phyloP scores from a whole-genome alignment of 2,888 invertebrate species.

The Choreutis nemorana region DNA sequence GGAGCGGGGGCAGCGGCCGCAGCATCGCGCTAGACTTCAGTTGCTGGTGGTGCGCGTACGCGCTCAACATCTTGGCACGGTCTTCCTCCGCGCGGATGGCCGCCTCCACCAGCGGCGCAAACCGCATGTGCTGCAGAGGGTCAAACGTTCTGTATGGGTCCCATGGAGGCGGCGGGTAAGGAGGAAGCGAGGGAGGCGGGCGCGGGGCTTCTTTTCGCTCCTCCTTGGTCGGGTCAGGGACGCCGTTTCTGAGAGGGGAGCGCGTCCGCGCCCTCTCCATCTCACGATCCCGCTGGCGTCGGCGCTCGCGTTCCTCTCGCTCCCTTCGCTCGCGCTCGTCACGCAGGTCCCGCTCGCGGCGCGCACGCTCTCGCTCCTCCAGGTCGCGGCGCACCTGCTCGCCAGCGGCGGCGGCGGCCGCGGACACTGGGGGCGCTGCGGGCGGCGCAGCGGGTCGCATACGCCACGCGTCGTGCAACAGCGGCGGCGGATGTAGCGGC shows the following conservation, averaged over 20 bases:
- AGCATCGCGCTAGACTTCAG: constrained; percentile 53
- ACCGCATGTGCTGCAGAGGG: constrained; percentile 72
- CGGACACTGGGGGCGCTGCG: constrained; percentile 27
- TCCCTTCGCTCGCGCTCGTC: constrained; percentile 64
- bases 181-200: constrained; percentile 50
- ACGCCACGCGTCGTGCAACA: constrained; percentile 58
- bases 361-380: constrained; percentile 63
- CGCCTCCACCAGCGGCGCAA: constrained; percentile 82
- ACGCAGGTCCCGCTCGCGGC: constrained; percentile 66
- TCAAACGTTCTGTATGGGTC: constrained; percentile 78
- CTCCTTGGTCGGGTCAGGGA: constrained; percentile 48
- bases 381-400: constrained; percentile 58
- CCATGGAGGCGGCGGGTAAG: constrained; percentile 70
- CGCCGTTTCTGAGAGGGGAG: constrained; percentile 80
- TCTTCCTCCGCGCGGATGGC: constrained; percentile 82
- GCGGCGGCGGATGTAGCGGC: constrained; percentile 42
- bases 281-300: constrained; percentile 63
- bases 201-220: constrained; percentile 64
- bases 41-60: constrained; percentile 72
- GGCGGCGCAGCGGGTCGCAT: constrained; percentile 22
- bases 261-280: constrained; percentile 71
- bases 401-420: constrained; percentile 22
- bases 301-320: constrained; percentile 64
- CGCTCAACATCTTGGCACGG: constrained; percentile 77
- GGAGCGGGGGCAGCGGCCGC: constrained; percentile 59